Conservation (phyloP, 1,140 invertebrate genomes). For the Orussus abietinus region DNA sequence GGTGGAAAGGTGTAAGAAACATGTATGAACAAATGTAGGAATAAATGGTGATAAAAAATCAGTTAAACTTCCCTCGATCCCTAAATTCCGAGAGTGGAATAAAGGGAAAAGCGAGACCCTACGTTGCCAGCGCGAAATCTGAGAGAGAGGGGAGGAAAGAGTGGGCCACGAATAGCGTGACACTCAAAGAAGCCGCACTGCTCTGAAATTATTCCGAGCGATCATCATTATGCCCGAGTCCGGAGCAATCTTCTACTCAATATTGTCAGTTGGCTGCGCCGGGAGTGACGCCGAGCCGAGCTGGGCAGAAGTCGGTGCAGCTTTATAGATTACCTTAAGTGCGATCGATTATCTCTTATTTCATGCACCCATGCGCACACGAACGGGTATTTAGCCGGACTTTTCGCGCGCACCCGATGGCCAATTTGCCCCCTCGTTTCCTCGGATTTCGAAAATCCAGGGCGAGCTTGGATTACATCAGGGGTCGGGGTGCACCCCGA, state of each 20-base stretch:
- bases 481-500: slow-evolving; percentile 7
- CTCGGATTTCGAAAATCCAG: slow-evolving; percentile 2
- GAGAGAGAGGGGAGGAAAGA: slow-evolving; percentile 1
- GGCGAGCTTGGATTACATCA: slow-evolving; percentile 1
- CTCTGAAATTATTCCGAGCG: slow-evolving; percentile 40
- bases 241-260: slow-evolving; percentile 38
- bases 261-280: slow-evolving; percentile 17
- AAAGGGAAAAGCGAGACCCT: neutral
- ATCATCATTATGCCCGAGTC: slow-evolving; percentile 40
- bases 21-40: too few species aligned
- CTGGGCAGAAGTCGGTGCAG: neutral
- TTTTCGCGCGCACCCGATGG: too few species aligned
- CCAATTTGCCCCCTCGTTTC: too few species aligned
- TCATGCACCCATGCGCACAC: too few species aligned
- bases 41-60: too few species aligned
- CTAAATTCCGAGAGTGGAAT: neutral
- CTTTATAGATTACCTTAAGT: neutral
- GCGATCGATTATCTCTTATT: neutral
- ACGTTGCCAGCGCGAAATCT: too few species aligned
- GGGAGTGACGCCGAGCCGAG: neutral
- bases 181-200: slow-evolving; percentile 43
- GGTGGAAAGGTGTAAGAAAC: slow-evolving; percentile 17
- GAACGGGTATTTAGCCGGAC: too few species aligned
- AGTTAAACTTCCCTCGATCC: neutral
- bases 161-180: slow-evolving; percentile 38